These are phyloP conservation scores for Xenus cinereus DNA, from an alignment of 2,113 vertebrate species.

Conservation along the genomic window DNA sequence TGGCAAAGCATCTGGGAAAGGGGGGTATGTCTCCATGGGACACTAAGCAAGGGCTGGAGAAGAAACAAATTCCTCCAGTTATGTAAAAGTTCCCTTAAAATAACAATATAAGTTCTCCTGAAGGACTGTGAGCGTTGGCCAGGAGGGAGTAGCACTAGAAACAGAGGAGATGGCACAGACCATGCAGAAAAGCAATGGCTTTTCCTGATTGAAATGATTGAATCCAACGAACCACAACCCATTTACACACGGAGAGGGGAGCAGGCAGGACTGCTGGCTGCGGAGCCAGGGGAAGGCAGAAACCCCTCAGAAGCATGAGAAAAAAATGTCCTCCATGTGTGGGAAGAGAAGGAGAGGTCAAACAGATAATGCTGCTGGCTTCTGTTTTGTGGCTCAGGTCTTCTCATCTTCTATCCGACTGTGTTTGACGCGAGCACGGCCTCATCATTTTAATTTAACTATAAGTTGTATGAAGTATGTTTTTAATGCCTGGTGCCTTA, in stretches of 20 bases:
- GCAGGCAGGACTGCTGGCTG: not conserved
- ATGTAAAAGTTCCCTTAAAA: not conserved
- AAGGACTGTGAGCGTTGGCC: not conserved
- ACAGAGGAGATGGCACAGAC: not conserved
- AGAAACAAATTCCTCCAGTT: not conserved
- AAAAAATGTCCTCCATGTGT: not conserved
- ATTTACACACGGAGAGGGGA: rapidly evolving
- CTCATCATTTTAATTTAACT: not conserved
- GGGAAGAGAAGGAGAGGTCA: not conserved
- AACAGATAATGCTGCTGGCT: not conserved
- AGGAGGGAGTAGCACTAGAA: not conserved
- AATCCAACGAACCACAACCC: not conserved
- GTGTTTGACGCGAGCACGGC: not conserved
- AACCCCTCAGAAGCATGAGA: not conserved
- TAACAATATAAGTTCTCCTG: not conserved
- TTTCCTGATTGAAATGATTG: not conserved
- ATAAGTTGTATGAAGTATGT: not conserved
- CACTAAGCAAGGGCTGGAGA: not conserved
- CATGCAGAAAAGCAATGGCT: not conserved
- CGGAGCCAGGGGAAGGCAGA: not conserved
- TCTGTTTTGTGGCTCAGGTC: not conserved
- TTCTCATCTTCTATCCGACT: not conserved
- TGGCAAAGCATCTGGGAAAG: not conserved
- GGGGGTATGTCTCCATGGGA: not conserved
- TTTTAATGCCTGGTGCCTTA: not conserved